Evolutionary conservation across 2,888 invertebrate genomes (phyloP), one percentile per base, ranked within the genome.

Genomic region (Chamaedrilus cognettii): DNA sequence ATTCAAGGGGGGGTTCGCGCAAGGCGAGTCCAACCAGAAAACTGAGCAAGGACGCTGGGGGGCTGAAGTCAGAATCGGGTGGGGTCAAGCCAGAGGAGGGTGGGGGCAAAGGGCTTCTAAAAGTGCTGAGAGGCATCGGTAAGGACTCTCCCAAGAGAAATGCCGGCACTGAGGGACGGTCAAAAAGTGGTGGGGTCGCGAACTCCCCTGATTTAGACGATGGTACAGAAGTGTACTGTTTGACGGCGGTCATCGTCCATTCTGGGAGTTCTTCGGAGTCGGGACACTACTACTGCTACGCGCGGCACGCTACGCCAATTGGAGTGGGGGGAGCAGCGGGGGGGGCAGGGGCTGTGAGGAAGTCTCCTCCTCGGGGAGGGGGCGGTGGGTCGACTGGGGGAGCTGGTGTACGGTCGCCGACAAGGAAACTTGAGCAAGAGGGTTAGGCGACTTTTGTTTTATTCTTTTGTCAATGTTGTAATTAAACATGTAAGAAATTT

Each of bases 251-350:
- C 0, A 90, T 94, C 0, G 90, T 94, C 0, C 94, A 94, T 82
- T 89, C 90, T 0, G 94, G 94, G 1, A 88, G 88, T 30, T 91
- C 90, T 61, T 89, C 92, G 72, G 91, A 94, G 79, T 90, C 91
- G 0, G 94, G 94, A 0, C 94, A 94, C 80, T 94, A 94, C 81
- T 93, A 92, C 81, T 92, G 93, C 0, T 89, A 91, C 68, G 92
- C 91, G 26, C 70, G 81, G 4, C 79, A 60, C 74, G 26, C 57
- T 15, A 19, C 33, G 5, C 66, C 68, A n/a, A n/a, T n/a, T n/a
- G n/a, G n/a, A n/a, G n/a, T n/a, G 2, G 59, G 51, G 2, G 32
- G 15, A 5, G 42, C 60, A 4, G 60, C 11, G 0, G 23, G n/a
- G 50, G 31, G 15, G 4, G 57, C 70, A 49, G 66, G n/a, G n/a